Conservation (phyloP, 2,113 vertebrate species). For the Callionymus lyra region DNA sequence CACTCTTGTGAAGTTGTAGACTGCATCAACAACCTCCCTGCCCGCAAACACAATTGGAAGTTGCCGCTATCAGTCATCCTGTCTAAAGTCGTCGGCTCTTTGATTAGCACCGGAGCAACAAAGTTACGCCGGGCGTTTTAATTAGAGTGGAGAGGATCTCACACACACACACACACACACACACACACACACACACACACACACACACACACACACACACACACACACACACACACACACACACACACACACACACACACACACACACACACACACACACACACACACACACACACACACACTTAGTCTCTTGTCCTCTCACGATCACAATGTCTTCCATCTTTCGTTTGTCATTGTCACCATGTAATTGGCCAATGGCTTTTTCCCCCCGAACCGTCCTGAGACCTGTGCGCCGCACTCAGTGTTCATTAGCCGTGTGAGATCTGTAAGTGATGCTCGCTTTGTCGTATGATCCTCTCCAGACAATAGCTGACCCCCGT, state of each 20-base stretch:
- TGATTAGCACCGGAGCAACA: slow-evolving; percentile 25
- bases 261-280: slow-evolving; percentile 8
- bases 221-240: slow-evolving; percentile 8
- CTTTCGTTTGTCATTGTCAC: slow-evolving; percentile 31
- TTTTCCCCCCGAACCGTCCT: slow-evolving; percentile 8
- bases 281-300: slow-evolving; percentile 9
- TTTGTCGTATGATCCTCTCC: slow-evolving; percentile 11
- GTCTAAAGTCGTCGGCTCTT: slow-evolving; percentile 15
- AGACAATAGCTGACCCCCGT: slow-evolving; percentile 1
- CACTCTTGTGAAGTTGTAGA: no score
- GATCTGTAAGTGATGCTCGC: slow-evolving; percentile 13
- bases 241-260: slow-evolving; percentile 8
- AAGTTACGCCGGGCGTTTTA: slow-evolving; percentile 31
- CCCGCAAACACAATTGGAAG: no score
- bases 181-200: no score
- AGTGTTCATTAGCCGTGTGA: background rate
- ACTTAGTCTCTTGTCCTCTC: slow-evolving; percentile 9
- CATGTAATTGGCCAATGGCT: slow-evolving; percentile 26
- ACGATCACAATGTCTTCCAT: slow-evolving; percentile 19
- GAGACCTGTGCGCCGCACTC: slow-evolving; percentile 14
- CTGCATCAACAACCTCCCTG: slow-evolving; percentile 1
- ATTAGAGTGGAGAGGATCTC: slow-evolving; percentile 32
- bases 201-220: slow-evolving; percentile 8
- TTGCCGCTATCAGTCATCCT: background rate
- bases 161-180: slow-evolving; percentile 15